Evolutionary conservation across 2,113 vertebrate genomes (phyloP).

Genomic region (Pachycephala philippinensis): DNA sequence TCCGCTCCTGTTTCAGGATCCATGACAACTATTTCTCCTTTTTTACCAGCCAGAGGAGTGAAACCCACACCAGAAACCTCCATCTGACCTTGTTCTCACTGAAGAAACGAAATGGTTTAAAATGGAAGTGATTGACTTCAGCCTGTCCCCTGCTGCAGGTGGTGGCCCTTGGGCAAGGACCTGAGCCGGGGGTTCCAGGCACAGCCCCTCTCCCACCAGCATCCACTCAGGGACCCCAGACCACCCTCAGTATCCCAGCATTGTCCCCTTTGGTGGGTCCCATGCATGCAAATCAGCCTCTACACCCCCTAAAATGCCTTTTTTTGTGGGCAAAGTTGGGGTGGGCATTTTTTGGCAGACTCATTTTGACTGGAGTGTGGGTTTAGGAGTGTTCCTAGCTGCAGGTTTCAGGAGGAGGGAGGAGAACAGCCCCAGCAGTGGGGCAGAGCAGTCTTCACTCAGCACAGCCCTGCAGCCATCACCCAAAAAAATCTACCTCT

Average conservation of each 20-base stretch:
- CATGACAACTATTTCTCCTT: not conserved
- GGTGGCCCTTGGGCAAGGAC: not conserved
- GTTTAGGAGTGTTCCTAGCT: accelerated
- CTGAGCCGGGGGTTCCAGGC: not conserved
- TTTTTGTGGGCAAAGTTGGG: not conserved
- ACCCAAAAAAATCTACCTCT: not conserved
- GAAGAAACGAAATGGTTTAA: not conserved
- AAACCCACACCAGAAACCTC: not conserved
- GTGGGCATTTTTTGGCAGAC: not conserved
- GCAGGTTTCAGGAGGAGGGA: not conserved
- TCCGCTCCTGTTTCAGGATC: not conserved
- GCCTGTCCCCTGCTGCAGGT: not conserved
- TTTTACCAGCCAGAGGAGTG: not conserved
- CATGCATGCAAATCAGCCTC: accelerated
- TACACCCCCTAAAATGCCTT: not conserved
- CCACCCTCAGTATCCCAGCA: not conserved
- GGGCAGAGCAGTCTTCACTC: not conserved
- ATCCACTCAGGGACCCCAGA: accelerated
- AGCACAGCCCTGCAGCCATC: not conserved
- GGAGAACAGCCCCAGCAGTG: not conserved
- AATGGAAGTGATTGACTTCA: not conserved
- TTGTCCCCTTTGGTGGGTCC: accelerated
- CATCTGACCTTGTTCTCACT: not conserved
- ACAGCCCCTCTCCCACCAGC: not conserved
- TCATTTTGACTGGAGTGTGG: not conserved